phyloP scores from a whole-genome alignment of 2,888 invertebrate species.

The Antitype chi region DNA sequence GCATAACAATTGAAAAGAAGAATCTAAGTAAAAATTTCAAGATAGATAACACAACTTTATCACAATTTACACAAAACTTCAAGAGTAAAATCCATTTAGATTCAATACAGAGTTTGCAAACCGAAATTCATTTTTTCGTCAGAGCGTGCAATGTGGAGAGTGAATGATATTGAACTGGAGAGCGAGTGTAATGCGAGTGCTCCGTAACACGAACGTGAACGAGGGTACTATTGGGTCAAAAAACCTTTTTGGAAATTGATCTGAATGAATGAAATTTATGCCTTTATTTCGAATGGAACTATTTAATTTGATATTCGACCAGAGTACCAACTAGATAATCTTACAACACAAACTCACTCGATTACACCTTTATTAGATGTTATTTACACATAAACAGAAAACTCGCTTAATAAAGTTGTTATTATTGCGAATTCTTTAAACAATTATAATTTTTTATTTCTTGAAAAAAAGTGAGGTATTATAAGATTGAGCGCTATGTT shows the following conservation, averaged over 20 bases:
- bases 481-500: too few species aligned
- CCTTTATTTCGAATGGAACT: conserved; percentile 9
- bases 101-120: conserved; percentile 62
- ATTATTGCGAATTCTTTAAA: too few species aligned
- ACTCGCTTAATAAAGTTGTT: too few species aligned
- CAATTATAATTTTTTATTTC: too few species aligned
- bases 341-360: background rate
- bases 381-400: too few species aligned
- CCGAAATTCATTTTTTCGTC: conserved; percentile 65
- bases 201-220: conserved; percentile 43
- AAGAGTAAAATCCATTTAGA: conserved; percentile 42
- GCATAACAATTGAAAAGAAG: background rate
- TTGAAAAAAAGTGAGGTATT: too few species aligned
- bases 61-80: conserved; percentile 8
- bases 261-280: conserved; percentile 35
- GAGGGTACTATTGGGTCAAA: conserved; percentile 57
- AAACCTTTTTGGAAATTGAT: conserved; percentile 63
- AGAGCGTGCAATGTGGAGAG: conserved; percentile 57
- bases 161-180: conserved; percentile 63
- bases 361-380: too few species aligned
- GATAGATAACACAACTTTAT: background rate
- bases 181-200: conserved; percentile 63
- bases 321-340: background rate
- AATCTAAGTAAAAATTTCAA: conserved; percentile 7
- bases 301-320: conserved; percentile 19